Base-by-base conservation (phyloP, 2,113 vertebrate genomes). In the Haemorhous mexicanus region DNA sequence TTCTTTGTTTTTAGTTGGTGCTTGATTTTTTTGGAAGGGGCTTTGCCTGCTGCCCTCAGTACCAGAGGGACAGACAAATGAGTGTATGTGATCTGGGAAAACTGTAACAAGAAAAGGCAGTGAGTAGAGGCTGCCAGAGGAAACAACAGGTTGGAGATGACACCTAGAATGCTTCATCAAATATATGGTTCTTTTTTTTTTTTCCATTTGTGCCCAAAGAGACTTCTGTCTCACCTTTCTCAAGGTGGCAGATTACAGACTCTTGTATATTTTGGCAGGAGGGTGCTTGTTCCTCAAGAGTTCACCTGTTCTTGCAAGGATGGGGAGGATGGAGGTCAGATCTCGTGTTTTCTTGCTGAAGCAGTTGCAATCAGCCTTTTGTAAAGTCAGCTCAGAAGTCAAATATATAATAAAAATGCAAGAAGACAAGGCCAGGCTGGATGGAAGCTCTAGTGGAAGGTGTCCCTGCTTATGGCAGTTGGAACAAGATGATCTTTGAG, bases 241-340 rank as follows among this genome's bases (percentile, higher is more conserved):
- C 39, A 35, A n/a, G 43, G 16, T 64, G 28, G 15, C 33, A 77
- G n/a, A 16, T 70, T n/a, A 69, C 63, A 59, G 21, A 32, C 44
- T 50, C 18, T 30, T 62, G 33, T 86, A 1, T 67, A 16, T 87
- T 83, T 70, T 92, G 59, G 32, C 50, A 63, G 37, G 19, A 64
- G 28, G 13, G 2, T 68, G 19, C 73, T 89, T 63, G 28, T 53
- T 62, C 9, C 68, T 80, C 13, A 35, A n/a, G 73, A 70, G 43
- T 50, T 78, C 32, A 33, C 6, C 28, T 44, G 30, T 11, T 21
- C 11, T 16, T 62, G 24, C 58, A 46, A 64, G 37, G 7, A 6
- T 55, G 15, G 4, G 7, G 15, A 11, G 7, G 2, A 37, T 18
- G 14, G 50, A 86, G 13, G n/a, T 37, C 1, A 0, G 12, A 41